Evolutionary conservation across 1,140 invertebrate species (phyloP).

Genomic region (Lycorma delicatula): DNA sequence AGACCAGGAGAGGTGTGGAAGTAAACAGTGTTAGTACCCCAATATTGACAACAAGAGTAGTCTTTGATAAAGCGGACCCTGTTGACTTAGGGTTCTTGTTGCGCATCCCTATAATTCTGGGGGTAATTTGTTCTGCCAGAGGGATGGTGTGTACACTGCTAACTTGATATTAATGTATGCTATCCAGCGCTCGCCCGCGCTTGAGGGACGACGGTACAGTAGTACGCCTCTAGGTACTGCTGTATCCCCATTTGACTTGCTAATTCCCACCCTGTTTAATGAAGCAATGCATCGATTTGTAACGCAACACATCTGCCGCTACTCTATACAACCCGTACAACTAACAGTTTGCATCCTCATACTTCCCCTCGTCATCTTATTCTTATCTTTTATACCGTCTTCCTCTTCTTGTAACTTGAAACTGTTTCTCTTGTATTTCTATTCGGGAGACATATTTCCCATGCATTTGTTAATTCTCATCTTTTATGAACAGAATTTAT

Average conservation of each 20-base stretch:
- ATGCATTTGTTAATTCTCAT: too few species aligned
- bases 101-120: slow-evolving; percentile 6
- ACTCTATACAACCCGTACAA: too few species aligned
- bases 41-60: slow-evolving; percentile 3
- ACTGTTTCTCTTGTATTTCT: too few species aligned
- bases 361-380: too few species aligned
- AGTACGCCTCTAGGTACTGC: not conserved
- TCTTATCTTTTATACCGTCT: too few species aligned
- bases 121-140: slow-evolving; percentile 5
- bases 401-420: too few species aligned
- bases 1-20: too few species aligned
- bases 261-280: slow-evolving; percentile 6
- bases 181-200: slow-evolving; percentile 1
- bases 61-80: slow-evolving; percentile 1
- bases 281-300: slow-evolving; percentile 7
- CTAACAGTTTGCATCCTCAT: too few species aligned
- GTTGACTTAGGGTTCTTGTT: slow-evolving; percentile 6
- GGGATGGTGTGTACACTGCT: slow-evolving; percentile 6
- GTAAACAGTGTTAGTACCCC: slow-evolving; percentile 4
- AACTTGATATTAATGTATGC: slow-evolving; percentile 7
- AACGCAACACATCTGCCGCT: not conserved
- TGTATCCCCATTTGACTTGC: slow-evolving; percentile 7
- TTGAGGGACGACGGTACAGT: not conserved
- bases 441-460: too few species aligned
- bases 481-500: too few species aligned